Evolutionary conservation across 2,113 vertebrate species (phyloP).

Genomic region (Mirounga angustirostris): DNA sequence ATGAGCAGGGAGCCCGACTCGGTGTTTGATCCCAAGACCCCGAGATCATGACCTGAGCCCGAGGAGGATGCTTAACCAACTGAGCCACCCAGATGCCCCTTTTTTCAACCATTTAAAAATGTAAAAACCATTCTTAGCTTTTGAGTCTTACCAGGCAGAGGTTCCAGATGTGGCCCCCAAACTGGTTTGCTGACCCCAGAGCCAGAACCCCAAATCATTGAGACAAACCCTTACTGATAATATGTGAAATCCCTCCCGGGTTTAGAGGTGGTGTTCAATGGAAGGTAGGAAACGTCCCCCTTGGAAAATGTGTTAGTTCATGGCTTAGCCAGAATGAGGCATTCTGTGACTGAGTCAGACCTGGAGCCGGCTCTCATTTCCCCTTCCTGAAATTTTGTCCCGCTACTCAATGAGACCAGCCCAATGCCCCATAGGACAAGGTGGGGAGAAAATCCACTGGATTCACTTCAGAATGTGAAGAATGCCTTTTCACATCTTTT

Average conservation of each 20-base stretch:
- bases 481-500: not conserved
- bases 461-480: not conserved
- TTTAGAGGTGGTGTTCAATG: not conserved
- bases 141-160: not conserved
- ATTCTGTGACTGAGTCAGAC: not conserved
- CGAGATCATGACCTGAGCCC: not conserved
- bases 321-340: not conserved
- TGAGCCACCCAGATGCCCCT: not conserved
- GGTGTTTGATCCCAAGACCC: not conserved
- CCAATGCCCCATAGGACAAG: not conserved
- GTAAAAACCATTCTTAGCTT: not conserved
- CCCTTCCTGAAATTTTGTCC: not conserved
- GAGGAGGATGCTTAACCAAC: not conserved
- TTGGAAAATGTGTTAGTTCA: not conserved
- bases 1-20: not conserved
- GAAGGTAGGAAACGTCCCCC: not conserved
- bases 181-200: not conserved
- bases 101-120: not conserved
- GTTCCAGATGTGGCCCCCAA: not conserved
- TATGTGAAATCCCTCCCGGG: fast-evolving
- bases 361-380: too few relatives aligned
- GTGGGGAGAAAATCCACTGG: not conserved
- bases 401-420: not conserved
- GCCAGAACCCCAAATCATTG: not conserved
- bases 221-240: fast-evolving